These are phyloP conservation scores for Drosophila maculinotata DNA, from an alignment of 2,888 invertebrate genomes.

Conservation along the genomic window DNA sequence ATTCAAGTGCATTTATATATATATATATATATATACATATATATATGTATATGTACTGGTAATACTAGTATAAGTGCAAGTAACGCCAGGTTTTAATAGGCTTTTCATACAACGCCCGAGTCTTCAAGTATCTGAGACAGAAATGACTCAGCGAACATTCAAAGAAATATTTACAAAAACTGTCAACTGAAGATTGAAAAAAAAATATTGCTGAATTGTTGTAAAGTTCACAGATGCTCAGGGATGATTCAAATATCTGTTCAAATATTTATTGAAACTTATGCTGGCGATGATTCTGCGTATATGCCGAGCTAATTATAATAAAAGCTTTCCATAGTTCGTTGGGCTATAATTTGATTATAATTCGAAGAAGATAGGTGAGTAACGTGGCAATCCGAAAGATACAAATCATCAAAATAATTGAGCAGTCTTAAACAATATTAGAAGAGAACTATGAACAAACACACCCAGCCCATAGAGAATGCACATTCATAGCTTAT, in stretches of 20 bases:
- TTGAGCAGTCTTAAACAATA: neutral
- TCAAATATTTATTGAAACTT: too few species aligned
- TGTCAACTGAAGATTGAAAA: too few species aligned
- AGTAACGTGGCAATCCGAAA: neutral
- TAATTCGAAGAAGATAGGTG: neutral
- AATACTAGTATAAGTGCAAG: neutral
- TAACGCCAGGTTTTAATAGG: neutral
- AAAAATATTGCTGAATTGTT: neutral
- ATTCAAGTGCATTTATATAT: constrained; percentile 2
- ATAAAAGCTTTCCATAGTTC: constrained; percentile 3
- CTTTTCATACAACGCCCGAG: neutral
- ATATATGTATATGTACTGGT: too few species aligned
- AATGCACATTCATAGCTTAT: constrained; percentile 6
- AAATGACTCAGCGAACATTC: neutral
- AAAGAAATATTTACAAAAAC: neutral
- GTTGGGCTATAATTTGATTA: neutral
- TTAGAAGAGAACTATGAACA: neutral
- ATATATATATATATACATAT: too few species aligned
- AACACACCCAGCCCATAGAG: neutral
- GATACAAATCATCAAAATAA: neutral
- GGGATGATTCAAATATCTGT: neutral
- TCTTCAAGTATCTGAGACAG: neutral
- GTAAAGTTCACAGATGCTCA: neutral
- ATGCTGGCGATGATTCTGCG: neutral
- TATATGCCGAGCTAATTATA: neutral